Evolutionary conservation across 2,113 vertebrate genomes (phyloP).

Genomic region (Loxodonta africana): DNA sequence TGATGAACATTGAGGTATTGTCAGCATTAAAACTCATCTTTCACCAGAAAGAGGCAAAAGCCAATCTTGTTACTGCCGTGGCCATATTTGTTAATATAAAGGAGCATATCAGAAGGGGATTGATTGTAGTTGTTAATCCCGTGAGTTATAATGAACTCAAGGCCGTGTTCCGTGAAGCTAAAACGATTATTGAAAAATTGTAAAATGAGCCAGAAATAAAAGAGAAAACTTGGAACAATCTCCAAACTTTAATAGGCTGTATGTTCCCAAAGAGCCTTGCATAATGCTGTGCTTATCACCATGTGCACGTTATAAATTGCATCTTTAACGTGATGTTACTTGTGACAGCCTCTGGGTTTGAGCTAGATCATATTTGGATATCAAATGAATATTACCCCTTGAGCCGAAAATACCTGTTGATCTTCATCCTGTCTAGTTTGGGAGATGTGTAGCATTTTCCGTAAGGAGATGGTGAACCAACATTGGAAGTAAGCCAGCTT

Average conservation of each 20-base stretch:
- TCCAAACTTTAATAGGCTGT: constrained; percentile 18
- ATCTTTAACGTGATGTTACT: constrained; percentile 37
- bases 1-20: constrained; percentile 71
- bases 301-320: constrained; percentile 1
- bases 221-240: background rate
- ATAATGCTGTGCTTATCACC: background rate
- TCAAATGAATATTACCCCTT: constrained; percentile 57
- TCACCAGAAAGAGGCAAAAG: constrained; percentile 81
- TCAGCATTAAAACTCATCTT: constrained; percentile 79
- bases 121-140: constrained; percentile 76
- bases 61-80: constrained; percentile 81
- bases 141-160: constrained; percentile 75
- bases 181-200: constrained; percentile 80
- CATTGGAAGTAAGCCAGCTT: constrained; percentile 27
- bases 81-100: constrained; percentile 85
- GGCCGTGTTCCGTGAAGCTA: constrained; percentile 82
- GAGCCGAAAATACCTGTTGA: constrained; percentile 33
- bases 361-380: constrained; percentile 17
- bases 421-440: constrained; percentile 52
- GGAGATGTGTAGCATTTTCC: constrained; percentile 47
- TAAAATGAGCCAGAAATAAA: constrained; percentile 63
- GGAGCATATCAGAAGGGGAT: constrained; percentile 81
- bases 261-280: constrained; percentile 8
- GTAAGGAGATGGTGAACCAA: constrained; percentile 39
- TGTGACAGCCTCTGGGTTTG: constrained; percentile 22